Evolutionary conservation across 2,113 vertebrate genomes (phyloP), one percentile per base, ranked within the genome.

Genomic region (Lichenostomus cassidix): DNA sequence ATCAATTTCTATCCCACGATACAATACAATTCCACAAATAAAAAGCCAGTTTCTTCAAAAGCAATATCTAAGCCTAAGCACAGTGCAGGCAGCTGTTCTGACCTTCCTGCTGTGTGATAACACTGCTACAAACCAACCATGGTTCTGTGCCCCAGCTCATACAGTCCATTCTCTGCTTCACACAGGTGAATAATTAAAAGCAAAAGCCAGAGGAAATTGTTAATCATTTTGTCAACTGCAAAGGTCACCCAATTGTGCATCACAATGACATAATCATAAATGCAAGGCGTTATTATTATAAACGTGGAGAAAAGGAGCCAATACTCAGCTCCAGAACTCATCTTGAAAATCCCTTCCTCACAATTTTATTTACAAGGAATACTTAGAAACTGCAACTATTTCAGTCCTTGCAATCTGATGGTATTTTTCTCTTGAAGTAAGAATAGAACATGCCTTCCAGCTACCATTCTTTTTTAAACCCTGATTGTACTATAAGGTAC

Each of bases 151-250:
- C 37, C 47, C 41, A 52, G 63, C 53, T 41, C 52, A 56, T 12
- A 12, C 1, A 78, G 88, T 23, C 75, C 12, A 5, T 68, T 39
- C 74, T 64, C 52, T 60, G 1, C 52, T 89, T 86, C 44, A 65
- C 46, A 74, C 1, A 67, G 62, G 89, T 82, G 63, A 81, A 88
- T 93, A 93, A 96, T 96, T 96, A 83, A 92, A 95, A 92, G 75
- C 27, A 89, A 83, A 96, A 94, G 79, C 71, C 68, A 95, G 80
- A 92, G 82, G 85, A 94, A 82, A 94, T 84, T 46, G 82, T 93
- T 96, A 91, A 92, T 94, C 81, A 82, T 81, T 96, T 95, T 94
- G 52, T 55, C 80, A 96, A 79, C 88, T 84, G 64, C 60, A 94
- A 93, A 96, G 71, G 92, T 97, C 92, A 95, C 53, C 31, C 79